phyloP scores from a whole-genome alignment of 2,113 vertebrate genomes.

The Triplophysa tibetana region DNA sequence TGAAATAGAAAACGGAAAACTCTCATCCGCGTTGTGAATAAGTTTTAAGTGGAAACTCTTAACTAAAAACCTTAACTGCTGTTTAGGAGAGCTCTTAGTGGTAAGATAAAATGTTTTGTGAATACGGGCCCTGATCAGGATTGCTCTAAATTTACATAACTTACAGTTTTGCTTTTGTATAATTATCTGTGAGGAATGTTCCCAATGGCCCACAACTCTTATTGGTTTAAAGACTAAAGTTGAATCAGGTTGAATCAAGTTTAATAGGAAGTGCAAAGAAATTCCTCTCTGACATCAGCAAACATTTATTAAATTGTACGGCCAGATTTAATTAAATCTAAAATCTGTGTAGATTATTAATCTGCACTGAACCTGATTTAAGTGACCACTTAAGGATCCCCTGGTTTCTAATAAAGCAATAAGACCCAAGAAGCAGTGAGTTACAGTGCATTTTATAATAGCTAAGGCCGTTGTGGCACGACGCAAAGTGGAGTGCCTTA shows the following conservation, averaged over 20 bases:
- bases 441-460: no score
- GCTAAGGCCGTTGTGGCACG: no score
- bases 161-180: no score
- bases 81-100: no score
- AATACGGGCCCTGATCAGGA: not conserved
- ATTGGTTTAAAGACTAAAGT: not conserved
- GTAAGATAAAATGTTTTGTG: no score
- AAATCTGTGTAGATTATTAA: not conserved
- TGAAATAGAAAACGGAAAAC: not conserved
- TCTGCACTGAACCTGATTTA: not conserved
- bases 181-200: not conserved
- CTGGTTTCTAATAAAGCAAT: no score
- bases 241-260: not conserved
- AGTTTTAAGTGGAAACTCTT: no score
- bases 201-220: not conserved
- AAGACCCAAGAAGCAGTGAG: no score
- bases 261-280: not conserved
- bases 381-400: not conserved
- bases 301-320: no score
- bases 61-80: no score
- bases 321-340: not conserved
- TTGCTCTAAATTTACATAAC: constrained; percentile 26
- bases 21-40: no score
- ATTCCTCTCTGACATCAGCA: not conserved
- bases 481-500: no score